Evolutionary conservation across 1,140 invertebrate genomes (phyloP).

Genomic region (Lanistes nyassanus): DNA sequence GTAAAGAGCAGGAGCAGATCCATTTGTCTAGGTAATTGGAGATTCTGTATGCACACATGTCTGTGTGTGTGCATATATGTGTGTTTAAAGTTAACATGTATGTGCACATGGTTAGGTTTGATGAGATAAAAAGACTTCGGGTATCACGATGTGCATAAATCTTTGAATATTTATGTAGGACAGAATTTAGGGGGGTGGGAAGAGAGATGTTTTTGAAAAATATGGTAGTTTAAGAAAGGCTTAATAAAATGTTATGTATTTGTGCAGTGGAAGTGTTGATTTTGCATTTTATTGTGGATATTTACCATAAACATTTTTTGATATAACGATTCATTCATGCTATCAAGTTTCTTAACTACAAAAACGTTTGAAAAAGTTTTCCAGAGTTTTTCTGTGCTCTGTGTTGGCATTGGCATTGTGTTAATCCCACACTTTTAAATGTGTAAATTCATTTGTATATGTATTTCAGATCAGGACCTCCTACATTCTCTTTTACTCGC

Average conservation of each 20-base stretch:
- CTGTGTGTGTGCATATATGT: not conserved
- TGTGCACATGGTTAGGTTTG: not conserved
- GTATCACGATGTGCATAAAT: not conserved
- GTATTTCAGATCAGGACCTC: conserved; percentile 1
- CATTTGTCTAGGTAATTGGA: conserved; percentile 18
- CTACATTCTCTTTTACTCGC: conserved; percentile 66
- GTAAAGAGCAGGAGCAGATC: conserved; percentile 21
- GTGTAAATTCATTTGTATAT: not conserved
- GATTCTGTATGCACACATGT: not conserved
- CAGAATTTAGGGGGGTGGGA: too few species aligned
- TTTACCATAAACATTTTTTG: too few species aligned
- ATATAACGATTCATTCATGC: not conserved
- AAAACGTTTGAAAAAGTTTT: not conserved
- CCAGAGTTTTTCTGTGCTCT: not conserved
- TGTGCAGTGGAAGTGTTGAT: too few species aligned
- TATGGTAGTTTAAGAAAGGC: too few species aligned
- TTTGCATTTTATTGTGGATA: too few species aligned
- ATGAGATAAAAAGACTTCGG: not conserved
- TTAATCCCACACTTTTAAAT: not conserved
- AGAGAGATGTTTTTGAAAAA: too few species aligned
- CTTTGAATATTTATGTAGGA: too few species aligned
- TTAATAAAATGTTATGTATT: too few species aligned
- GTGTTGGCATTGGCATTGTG: not conserved
- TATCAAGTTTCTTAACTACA: not conserved
- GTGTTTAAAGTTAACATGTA: not conserved